Evolutionary conservation across 2,888 invertebrate genomes (phyloP).

Genomic region (Hirtodrosophila confusa): DNA sequence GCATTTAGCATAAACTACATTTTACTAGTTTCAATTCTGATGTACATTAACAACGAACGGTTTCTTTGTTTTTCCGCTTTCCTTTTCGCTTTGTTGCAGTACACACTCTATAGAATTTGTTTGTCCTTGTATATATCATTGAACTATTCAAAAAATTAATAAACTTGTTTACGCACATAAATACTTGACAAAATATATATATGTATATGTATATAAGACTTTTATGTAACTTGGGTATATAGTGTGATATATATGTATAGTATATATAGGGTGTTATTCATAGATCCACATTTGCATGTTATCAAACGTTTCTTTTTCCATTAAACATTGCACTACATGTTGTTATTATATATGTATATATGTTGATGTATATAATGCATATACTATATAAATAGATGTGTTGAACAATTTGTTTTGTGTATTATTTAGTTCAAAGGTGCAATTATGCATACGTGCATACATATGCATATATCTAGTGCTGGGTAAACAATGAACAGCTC

Average conservation of each 20-base stretch:
- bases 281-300: slow-evolving; percentile 3
- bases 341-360: neutral
- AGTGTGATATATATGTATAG: slow-evolving; percentile 6
- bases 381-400: neutral
- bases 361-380: slow-evolving; percentile 12
- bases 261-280: slow-evolving; percentile 6
- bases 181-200: slow-evolving; percentile 42
- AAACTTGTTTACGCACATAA: slow-evolving; percentile 51
- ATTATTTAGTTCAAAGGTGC: slow-evolving; percentile 47
- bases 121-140: slow-evolving; percentile 21
- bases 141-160: slow-evolving; percentile 48
- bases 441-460: too few relatives aligned
- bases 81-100: neutral
- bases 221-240: slow-evolving; percentile 10
- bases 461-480: slow-evolving; percentile 21
- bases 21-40: slow-evolving; percentile 40
- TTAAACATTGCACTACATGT: slow-evolving; percentile 32
- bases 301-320: slow-evolving; percentile 9
- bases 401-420: slow-evolving; percentile 34
- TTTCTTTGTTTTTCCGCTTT: slow-evolving; percentile 8
- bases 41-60: slow-evolving; percentile 43
- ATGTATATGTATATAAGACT: slow-evolving; percentile 15
- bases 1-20: slow-evolving; percentile 42
- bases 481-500: slow-evolving; percentile 10
- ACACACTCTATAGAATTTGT: slow-evolving; percentile 9